Conservation (phyloP, 2,113 vertebrate genomes). For the Cochlearius cochlearius region DNA sequence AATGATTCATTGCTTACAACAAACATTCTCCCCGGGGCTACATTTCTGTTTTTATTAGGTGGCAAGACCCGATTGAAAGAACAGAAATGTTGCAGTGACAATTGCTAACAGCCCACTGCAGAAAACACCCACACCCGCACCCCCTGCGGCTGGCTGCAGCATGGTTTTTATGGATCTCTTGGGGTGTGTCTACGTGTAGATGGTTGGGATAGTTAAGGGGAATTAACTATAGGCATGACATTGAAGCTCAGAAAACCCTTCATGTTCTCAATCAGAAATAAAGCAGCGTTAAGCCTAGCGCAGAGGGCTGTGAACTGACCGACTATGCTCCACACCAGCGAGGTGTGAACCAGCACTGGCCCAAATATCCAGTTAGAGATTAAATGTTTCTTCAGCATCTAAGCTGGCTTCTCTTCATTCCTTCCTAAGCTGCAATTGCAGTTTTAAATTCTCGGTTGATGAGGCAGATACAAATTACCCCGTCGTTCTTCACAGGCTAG, state of each 20-base stretch:
- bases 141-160: background rate
- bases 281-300: background rate
- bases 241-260: background rate
- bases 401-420: conserved; percentile 18
- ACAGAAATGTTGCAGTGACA: background rate
- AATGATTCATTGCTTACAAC: background rate
- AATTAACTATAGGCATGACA: background rate
- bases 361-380: background rate
- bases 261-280: background rate
- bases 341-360: background rate
- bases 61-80: background rate
- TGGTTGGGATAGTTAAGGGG: background rate
- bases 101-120: background rate
- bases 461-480: background rate
- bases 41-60: background rate
- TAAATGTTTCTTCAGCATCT: background rate
- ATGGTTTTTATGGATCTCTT: background rate
- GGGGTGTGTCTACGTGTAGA: background rate
- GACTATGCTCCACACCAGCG: background rate
- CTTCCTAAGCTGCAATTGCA: background rate
- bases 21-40: background rate
- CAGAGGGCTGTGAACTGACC: background rate
- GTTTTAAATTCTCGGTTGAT: background rate
- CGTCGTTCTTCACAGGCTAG: background rate
- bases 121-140: background rate